Conservation (phyloP, 2,113 vertebrate genomes). For the Garra rufa region DNA sequence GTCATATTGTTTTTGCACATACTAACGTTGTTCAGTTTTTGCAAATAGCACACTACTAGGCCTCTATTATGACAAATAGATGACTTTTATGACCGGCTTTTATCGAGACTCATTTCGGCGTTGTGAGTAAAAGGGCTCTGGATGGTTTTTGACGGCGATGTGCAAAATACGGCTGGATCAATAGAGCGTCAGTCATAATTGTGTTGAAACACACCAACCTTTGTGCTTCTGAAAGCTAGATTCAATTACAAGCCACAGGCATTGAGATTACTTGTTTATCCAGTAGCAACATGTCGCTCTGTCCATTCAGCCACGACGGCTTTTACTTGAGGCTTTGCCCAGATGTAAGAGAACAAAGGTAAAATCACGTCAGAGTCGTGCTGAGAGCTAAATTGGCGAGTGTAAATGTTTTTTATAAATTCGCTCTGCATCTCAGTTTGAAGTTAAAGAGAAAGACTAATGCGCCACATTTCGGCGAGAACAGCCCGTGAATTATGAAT, state of each 20-base stretch:
- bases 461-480: conserved; percentile 49
- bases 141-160: neutral
- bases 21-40: neutral
- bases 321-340: conserved; percentile 3
- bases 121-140: conserved; percentile 7
- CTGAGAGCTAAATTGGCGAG: conserved; percentile 48
- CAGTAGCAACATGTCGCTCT: conserved; percentile 10
- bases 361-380: neutral
- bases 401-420: conserved; percentile 57
- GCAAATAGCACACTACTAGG: neutral
- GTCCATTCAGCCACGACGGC: conserved; percentile 16
- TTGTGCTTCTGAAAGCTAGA: conserved; percentile 23
- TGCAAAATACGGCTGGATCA: neutral
- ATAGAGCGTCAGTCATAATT: neutral
- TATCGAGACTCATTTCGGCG: neutral
- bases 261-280: conserved; percentile 8
- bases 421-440: conserved; percentile 44
- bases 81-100: neutral
- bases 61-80: neutral
- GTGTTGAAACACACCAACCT: conserved; percentile 21
- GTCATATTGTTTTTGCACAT: neutral
- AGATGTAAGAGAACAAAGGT: conserved; percentile 27
- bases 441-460: conserved; percentile 42
- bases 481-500: conserved; percentile 62
- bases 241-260: conserved; percentile 21